Conservation (phyloP, 2,888 invertebrate genomes). For the Anaspis maculata region DNA sequence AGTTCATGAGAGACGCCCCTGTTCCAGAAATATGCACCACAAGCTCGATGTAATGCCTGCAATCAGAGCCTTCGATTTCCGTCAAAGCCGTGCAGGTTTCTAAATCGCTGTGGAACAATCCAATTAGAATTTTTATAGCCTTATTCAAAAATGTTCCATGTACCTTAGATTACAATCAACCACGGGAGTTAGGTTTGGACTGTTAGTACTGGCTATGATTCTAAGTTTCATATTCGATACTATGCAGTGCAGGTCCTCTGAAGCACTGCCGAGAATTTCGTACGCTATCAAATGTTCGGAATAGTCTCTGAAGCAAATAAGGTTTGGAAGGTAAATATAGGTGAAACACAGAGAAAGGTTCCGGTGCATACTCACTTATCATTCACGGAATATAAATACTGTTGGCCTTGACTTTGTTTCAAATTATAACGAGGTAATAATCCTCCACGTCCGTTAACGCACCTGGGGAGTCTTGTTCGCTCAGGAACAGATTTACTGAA, state of each 20-base stretch:
- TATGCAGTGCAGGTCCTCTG: slow-evolving; percentile 74
- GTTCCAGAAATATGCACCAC: slow-evolving; percentile 50
- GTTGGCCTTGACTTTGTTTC: slow-evolving; percentile 72
- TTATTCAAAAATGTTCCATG: no score
- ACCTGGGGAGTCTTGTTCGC: slow-evolving; percentile 62
- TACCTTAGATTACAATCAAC: slow-evolving; percentile 57
- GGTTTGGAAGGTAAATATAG: no score
- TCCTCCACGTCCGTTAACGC: slow-evolving; percentile 62
- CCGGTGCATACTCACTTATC: no score
- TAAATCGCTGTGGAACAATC: slow-evolving; percentile 54
- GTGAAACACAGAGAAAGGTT: neutral
- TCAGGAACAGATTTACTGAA: slow-evolving; percentile 59
- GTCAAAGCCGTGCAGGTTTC: slow-evolving; percentile 56
- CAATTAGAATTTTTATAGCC: no score
- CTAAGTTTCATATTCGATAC: slow-evolving; percentile 68
- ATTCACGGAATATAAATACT: slow-evolving; percentile 52
- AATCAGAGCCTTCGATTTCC: slow-evolving; percentile 41
- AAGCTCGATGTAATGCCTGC: slow-evolving; percentile 62
- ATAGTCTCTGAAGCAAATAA: slow-evolving; percentile 47
- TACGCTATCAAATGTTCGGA: slow-evolving; percentile 75
- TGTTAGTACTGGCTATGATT: slow-evolving; percentile 56
- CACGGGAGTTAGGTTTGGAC: slow-evolving; percentile 47
- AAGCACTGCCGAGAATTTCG: slow-evolving; percentile 64
- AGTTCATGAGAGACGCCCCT: slow-evolving; percentile 38
- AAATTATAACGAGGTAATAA: slow-evolving; percentile 74